Evolutionary conservation across 2,113 vertebrate genomes (phyloP).

Genomic region (Blennius ocellaris): DNA sequence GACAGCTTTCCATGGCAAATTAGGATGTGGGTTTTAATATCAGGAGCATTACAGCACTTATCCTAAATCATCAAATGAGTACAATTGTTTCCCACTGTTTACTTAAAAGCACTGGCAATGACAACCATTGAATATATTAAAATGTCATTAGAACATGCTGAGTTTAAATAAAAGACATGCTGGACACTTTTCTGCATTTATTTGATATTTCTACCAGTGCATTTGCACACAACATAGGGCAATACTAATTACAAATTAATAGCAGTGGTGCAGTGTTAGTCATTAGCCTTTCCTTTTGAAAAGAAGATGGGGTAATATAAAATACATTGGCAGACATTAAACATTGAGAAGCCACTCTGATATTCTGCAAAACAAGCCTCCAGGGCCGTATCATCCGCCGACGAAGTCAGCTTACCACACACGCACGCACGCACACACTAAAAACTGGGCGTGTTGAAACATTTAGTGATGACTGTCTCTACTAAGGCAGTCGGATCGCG

Average conservation of each 20-base stretch:
- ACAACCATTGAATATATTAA: constrained; percentile 5
- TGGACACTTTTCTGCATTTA: constrained; percentile 38
- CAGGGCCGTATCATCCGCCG: constrained; percentile 67
- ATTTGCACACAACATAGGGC: constrained; percentile 68
- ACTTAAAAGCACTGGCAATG: constrained; percentile 19
- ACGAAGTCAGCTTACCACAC: constrained; percentile 65
- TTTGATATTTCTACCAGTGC: constrained; percentile 53
- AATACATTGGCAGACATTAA: constrained; percentile 81
- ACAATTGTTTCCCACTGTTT: constrained; percentile 19
- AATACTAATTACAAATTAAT: constrained; percentile 76
- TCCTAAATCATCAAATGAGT: constrained; percentile 11
- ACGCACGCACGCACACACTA: background rate
- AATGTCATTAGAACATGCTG: constrained; percentile 27
- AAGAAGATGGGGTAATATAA: constrained; percentile 80
- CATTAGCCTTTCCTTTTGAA: constrained; percentile 84
- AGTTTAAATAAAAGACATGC: constrained; percentile 31
- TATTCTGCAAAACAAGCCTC: constrained; percentile 80
- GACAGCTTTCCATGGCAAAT: background rate
- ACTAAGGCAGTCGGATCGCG: constrained; percentile 51
- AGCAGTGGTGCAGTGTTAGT: constrained; percentile 58
- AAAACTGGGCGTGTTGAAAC: constrained; percentile 71
- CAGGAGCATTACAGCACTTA: background rate
- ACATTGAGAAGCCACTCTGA: constrained; percentile 80
- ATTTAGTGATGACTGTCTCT: constrained; percentile 73
- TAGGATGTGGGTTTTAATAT: background rate